A percentile compares a stretch with the other conserved stretches of the same genome.
These are phyloP conservation scores for Chascanopsetta lugubris DNA, from an alignment of 2,113 vertebrate genomes.

Conservation along the genomic window DNA sequence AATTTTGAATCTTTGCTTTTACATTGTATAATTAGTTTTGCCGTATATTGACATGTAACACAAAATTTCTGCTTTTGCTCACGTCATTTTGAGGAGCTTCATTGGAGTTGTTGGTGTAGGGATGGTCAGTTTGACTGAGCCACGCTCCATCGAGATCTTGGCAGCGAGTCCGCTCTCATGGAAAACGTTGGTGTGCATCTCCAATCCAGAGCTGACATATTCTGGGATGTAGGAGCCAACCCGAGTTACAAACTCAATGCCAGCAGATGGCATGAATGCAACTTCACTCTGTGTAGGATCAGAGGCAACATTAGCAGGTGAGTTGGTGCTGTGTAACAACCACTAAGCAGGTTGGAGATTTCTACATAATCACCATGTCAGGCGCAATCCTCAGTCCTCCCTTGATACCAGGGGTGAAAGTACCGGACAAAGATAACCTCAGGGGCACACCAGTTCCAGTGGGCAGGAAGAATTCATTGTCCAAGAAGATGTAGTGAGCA, in stretches of 20 bases:
- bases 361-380: conserved; percentile 80
- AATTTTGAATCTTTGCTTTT: neutral
- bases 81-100: conserved; percentile 88
- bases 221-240: conserved; percentile 86
- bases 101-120: conserved; percentile 81
- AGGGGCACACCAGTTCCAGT: conserved; percentile 89
- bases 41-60: too few species aligned
- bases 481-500: conserved; percentile 95
- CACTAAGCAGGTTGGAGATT: neutral
- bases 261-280: conserved; percentile 87
- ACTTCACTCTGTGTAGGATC: conserved; percentile 78
- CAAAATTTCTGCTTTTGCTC: conserved; percentile 34
- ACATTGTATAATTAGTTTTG: neutral
- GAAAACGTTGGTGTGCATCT: conserved; percentile 89
- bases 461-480: conserved; percentile 92
- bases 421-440: conserved; percentile 88
- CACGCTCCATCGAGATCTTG: conserved; percentile 73
- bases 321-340: neutral
- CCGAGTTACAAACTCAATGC: conserved; percentile 88
- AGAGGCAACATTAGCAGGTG: conserved; percentile 3
- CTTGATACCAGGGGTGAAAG: conserved; percentile 86
- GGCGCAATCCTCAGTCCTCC: conserved; percentile 80
- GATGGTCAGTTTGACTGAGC: conserved; percentile 84
- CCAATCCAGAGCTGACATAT: conserved; percentile 84
- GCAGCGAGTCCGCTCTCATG: conserved; percentile 86